A percentile compares a stretch with the other conserved stretches of the same genome.
Conservation (phyloP, 2,888 invertebrate species). For the Calameuta pallipes region DNA sequence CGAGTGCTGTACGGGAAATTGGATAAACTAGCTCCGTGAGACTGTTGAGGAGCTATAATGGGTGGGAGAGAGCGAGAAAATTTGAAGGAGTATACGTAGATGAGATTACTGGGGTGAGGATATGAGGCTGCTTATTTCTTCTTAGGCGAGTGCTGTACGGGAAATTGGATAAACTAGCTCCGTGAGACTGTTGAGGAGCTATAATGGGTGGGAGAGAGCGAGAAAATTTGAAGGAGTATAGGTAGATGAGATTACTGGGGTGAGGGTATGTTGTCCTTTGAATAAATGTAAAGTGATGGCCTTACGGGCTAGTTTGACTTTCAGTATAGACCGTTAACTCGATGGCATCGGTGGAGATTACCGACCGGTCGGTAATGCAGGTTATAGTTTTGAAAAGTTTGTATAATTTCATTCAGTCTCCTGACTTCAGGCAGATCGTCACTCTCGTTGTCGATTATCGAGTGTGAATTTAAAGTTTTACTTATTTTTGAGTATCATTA, state of each 20-base stretch:
- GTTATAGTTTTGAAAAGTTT: background rate
- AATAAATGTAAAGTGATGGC: background rate
- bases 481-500: background rate
- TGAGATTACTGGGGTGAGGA: background rate
- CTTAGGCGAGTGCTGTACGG: too few species aligned
- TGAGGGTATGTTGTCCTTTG: constrained; percentile 1
- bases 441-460: background rate
- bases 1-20: too few species aligned
- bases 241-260: background rate
- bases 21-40: too few species aligned
- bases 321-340: background rate
- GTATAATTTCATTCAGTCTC: background rate
- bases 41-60: too few species aligned
- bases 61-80: too few species aligned
- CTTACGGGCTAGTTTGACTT: background rate
- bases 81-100: too few species aligned
- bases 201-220: too few species aligned
- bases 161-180: too few species aligned
- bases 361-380: background rate
- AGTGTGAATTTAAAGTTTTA: background rate
- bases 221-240: too few species aligned
- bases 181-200: too few species aligned
- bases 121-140: too few species aligned
- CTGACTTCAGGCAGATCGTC: background rate
- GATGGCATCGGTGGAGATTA: too few species aligned